Evolutionary conservation across 1,140 invertebrate species (phyloP), one percentile per base, ranked within the genome.

Genomic region (Philotrypesis tridentata): DNA sequence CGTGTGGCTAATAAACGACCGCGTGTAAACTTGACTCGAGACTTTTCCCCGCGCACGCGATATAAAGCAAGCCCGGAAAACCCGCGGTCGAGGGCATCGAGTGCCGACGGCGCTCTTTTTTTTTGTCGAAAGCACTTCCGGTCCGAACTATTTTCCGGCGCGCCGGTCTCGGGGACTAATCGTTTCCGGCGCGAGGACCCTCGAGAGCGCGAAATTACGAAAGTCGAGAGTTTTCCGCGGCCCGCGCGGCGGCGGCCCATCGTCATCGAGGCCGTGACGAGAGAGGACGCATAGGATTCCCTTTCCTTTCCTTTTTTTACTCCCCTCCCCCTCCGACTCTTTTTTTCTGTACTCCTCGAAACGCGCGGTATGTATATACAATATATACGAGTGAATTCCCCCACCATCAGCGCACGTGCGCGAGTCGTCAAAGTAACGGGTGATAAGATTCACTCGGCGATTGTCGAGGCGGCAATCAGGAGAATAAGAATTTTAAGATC

Each of bases 121-220:
- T n/a, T n/a, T n/a, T n/a, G n/a, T n/a, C n/a, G 29, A 61, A 60
- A 12, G 27, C 31, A 67, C 23, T 76, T 67, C 27, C 74, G 63
- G 25, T 29, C 76, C n/a, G 23, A 78, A 68, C 31, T 55, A 68
- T 78, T 78, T 78, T 70, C 40, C 76, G 21, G 37, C 25, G 65
- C 21, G 17, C 17, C 7, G 23, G 63, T 48, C 40, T 63, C 31
- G 17, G 25, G 65, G 67, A 79, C 55, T 79, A 71, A 79, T 71
- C 67, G 60, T 72, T 79, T 79, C 78, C 68, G 67, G 29, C 9
- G 23, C 31, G 29, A 79, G 76, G 60, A 78, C 25, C 40, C 40
- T 70, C 67, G 33, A 43, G 48, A n/a, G n/a, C 33, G 17, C 55
- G 17, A 79, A 79, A 79, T 79, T 79, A 79, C 78, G 68, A 79